A percentile compares a stretch with the other conserved stretches of the same genome.
Evolutionary conservation across 2,113 vertebrate genomes (phyloP).

Genomic region (Mionectes macconnelli): DNA sequence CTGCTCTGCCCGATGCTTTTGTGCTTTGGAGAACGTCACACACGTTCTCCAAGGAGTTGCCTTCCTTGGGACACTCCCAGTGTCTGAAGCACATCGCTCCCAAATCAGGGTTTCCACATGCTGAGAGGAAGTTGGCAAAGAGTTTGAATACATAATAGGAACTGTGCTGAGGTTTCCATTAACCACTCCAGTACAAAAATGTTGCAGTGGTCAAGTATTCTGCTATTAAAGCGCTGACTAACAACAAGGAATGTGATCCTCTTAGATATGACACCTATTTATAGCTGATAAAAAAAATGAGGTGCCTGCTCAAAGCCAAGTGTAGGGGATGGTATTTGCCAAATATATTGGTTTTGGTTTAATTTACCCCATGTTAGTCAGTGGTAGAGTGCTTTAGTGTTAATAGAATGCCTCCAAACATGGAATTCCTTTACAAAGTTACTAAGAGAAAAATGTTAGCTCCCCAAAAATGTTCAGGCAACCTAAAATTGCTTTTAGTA

Average conservation of each 20-base stretch:
- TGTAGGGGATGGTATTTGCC: not conserved
- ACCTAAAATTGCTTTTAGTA: not conserved
- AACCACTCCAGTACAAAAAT: constrained; percentile 23
- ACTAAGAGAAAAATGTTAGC: not conserved
- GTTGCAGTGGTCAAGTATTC: constrained; percentile 38
- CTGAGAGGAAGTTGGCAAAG: constrained; percentile 42
- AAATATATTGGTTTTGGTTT: not conserved
- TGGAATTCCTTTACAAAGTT: not conserved
- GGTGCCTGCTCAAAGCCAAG: not conserved
- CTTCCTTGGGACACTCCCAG: not conserved
- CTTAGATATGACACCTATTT: not conserved
- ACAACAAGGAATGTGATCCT: constrained; percentile 17
- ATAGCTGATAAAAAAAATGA: not conserved
- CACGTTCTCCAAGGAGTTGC: not conserved
- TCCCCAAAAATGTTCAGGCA: not conserved
- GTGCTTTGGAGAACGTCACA: not conserved
- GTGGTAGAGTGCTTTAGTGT: not conserved
- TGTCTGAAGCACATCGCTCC: not conserved
- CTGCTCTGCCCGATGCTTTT: not conserved
- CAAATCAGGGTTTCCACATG: constrained; percentile 33
- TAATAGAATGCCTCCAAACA: not conserved
- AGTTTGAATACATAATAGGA: constrained; percentile 44
- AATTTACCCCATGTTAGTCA: not conserved
- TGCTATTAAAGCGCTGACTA: constrained; percentile 3
- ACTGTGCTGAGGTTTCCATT: constrained; percentile 39